Percentiles rank a stretch among this genome's conserved stretches.
Evolutionary conservation across 2,113 vertebrate genomes (phyloP).

Genomic region (Carassius gibelio): DNA sequence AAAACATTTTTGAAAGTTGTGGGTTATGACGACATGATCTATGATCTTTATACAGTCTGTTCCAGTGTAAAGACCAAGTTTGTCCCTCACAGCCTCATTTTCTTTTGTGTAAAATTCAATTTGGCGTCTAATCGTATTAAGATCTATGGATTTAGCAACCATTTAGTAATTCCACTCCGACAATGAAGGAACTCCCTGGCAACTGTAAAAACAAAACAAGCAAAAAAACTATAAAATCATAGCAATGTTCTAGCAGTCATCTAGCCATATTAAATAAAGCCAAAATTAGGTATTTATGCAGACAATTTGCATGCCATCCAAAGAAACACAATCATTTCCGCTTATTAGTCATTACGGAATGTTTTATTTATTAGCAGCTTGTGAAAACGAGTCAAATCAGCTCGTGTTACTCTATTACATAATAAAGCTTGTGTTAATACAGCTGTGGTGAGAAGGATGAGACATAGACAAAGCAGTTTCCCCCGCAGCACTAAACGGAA

Average conservation of each 20-base stretch:
- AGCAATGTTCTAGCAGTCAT: neutral
- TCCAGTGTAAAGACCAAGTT: too few species aligned
- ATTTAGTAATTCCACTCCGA: too few species aligned
- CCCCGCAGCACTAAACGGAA: neutral
- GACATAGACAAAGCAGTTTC: neutral
- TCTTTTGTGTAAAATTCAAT: too few species aligned
- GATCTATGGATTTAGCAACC: too few species aligned
- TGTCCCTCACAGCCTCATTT: too few species aligned
- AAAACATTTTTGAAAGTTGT: too few species aligned
- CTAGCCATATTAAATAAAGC: neutral
- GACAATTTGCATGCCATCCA: neutral
- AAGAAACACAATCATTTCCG: neutral
- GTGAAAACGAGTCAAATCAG: constrained; percentile 16
- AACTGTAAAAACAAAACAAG: too few species aligned
- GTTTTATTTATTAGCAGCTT: constrained; percentile 19
- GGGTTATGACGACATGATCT: too few species aligned
- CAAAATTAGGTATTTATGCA: neutral
- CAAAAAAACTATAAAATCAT: too few species aligned
- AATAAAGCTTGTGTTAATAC: constrained; percentile 7
- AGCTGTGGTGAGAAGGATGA: constrained; percentile 14
- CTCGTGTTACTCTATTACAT: constrained; percentile 15
- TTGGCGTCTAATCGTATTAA: too few species aligned
- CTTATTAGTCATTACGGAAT: neutral
- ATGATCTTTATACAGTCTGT: too few species aligned
- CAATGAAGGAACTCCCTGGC: too few species aligned